phyloP scores from a whole-genome alignment of 2,113 vertebrate species.

The Syngnathus scovelli region DNA sequence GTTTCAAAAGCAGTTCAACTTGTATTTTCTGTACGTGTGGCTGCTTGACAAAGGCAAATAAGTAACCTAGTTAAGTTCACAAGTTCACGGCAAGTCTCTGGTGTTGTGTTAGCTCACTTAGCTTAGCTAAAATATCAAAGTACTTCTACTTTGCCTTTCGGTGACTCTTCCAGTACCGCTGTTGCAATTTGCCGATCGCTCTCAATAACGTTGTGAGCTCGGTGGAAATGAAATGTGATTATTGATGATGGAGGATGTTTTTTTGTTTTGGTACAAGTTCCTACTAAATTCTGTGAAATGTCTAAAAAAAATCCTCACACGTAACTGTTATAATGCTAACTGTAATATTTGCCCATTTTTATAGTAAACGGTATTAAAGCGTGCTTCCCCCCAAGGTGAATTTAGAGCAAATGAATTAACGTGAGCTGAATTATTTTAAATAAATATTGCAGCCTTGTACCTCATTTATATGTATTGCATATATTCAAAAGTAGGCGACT shows the following conservation, averaged over 20 bases:
- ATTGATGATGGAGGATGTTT: too few relatives aligned
- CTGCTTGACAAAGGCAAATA: neutral
- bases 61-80: neutral
- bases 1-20: neutral
- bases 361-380: neutral
- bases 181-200: neutral
- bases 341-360: too few relatives aligned
- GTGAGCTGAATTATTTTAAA: neutral
- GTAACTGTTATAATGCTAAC: too few relatives aligned
- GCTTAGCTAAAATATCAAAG: neutral
- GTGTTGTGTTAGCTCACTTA: neutral
- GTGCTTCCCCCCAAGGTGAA: neutral
- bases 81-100: neutral
- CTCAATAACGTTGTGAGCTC: neutral
- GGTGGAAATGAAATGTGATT: too few relatives aligned
- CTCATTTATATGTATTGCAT: neutral
- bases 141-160: neutral
- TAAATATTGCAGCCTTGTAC: neutral
- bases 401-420: neutral
- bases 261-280: too few relatives aligned
- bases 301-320: neutral
- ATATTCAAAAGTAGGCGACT: constrained; percentile 15
- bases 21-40: neutral
- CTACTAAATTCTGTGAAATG: neutral
- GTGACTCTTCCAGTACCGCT: neutral